Evolutionary conservation across 2,113 vertebrate species (phyloP).

Genomic region (Atherinomorus stipes): DNA sequence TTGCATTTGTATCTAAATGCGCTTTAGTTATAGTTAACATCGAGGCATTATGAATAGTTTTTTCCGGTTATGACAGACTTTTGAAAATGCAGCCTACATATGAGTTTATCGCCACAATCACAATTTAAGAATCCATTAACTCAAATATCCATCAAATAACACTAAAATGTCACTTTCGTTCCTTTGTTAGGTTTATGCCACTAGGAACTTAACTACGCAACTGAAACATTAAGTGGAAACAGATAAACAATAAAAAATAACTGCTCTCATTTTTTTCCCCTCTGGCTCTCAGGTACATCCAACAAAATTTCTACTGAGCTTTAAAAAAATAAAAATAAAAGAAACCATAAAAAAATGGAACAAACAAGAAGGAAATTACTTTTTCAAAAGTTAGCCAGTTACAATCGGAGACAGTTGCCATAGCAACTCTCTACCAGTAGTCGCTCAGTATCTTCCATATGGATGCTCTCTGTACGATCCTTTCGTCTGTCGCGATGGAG

Average conservation of each 20-base stretch:
- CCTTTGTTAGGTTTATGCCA: slow-evolving; percentile 56
- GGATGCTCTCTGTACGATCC: slow-evolving; percentile 93
- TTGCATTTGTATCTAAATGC: slow-evolving; percentile 43
- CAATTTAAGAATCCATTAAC: slow-evolving; percentile 58
- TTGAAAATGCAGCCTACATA: slow-evolving; percentile 70
- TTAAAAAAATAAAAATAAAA: slow-evolving; percentile 55
- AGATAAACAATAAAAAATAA: slow-evolving; percentile 64
- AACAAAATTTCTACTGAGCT: slow-evolving; percentile 57
- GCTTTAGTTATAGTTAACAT: slow-evolving; percentile 58
- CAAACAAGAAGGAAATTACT: slow-evolving; percentile 90
- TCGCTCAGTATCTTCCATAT: slow-evolving; percentile 93
- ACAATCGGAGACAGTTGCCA: slow-evolving; percentile 92
- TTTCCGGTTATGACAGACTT: slow-evolving; percentile 59
- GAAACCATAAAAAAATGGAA: slow-evolving; percentile 68
- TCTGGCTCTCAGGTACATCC: slow-evolving; percentile 57
- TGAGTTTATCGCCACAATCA: slow-evolving; percentile 73
- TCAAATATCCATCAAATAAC: slow-evolving; percentile 64
- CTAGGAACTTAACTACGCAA: slow-evolving; percentile 57
- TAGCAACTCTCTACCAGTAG: slow-evolving; percentile 85
- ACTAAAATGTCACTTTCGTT: slow-evolving; percentile 61
- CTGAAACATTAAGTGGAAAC: slow-evolving; percentile 66
- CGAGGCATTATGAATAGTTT: slow-evolving; percentile 52
- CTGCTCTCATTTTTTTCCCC: slow-evolving; percentile 16
- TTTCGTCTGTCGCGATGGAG: slow-evolving; percentile 87
- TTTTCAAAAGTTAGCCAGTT: slow-evolving; percentile 93